Conservation (phyloP, 2,797 vertebrate genomes). For the Odontamblyopus lacepedii region DNA sequence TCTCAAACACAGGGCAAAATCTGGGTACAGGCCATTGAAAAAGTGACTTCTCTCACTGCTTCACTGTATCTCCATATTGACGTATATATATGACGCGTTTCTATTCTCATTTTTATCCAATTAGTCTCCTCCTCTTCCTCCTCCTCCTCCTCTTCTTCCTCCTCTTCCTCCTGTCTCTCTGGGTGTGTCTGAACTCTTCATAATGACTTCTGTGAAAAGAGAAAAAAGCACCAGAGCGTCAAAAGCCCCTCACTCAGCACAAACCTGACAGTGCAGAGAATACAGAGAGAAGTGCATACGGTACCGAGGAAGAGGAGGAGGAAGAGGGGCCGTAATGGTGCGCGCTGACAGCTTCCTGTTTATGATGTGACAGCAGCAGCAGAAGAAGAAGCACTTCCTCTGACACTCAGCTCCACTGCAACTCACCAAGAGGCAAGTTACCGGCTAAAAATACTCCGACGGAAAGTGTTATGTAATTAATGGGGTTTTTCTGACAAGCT, state of each 20-base stretch:
- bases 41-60: too few relatives aligned
- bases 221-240: not conserved
- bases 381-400: constrained; percentile 12
- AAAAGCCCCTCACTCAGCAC: constrained; percentile 2
- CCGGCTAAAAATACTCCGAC: not conserved
- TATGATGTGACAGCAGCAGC: constrained; percentile 3
- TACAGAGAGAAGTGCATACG: not conserved
- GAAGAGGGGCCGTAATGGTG: constrained; percentile 9
- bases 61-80: not conserved
- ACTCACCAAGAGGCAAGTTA: not conserved
- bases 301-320: not conserved
- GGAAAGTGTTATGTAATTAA: not conserved
- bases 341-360: constrained; percentile 4
- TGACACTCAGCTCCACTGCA: not conserved
- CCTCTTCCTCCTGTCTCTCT: not conserved
- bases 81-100: not conserved
- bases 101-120: not conserved
- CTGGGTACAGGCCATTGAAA: too few relatives aligned
- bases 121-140: not conserved
- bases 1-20: too few relatives aligned
- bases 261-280: constrained; percentile 1
- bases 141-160: too few relatives aligned
- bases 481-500: not conserved
- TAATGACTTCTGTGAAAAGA: not conserved
- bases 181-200: not conserved